Evolutionary conservation across 2,113 vertebrate species (phyloP).

Genomic region (Microtus richardsoni): DNA sequence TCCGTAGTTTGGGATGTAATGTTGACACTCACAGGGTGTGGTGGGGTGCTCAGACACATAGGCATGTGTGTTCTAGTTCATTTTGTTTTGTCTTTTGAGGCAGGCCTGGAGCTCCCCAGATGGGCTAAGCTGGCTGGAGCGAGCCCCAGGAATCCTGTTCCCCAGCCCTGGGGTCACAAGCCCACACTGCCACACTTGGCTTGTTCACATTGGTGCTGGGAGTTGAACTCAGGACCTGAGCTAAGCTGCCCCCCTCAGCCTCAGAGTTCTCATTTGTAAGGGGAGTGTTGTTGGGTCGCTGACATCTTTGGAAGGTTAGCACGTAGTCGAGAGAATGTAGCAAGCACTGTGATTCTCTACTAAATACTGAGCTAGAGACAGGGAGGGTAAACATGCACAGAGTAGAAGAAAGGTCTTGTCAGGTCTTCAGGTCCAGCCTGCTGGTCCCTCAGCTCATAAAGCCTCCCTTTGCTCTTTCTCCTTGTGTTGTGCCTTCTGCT

Average conservation of each 20-base stretch:
- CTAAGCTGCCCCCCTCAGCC: not conserved
- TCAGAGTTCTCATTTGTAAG: slow-evolving; percentile 31
- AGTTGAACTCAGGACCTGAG: not conserved
- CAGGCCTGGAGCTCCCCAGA: not conserved
- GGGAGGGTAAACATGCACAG: not conserved
- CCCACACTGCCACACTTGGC: not conserved
- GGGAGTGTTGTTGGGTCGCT: not conserved
- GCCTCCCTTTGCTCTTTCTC: not conserved
- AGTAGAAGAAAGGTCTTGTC: not conserved
- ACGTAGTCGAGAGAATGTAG: not conserved
- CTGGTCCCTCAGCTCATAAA: not conserved
- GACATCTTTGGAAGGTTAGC: slow-evolving; percentile 5
- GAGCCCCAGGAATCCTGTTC: not conserved
- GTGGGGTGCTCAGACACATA: not conserved
- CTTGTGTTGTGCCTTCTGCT: not conserved
- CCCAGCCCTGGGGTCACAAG: not conserved
- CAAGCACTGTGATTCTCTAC: not conserved
- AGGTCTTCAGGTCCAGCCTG: not conserved
- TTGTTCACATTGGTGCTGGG: not conserved
- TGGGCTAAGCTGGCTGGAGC: not conserved
- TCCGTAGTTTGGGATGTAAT: not conserved
- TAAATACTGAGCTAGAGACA: not conserved
- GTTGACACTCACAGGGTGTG: not conserved
- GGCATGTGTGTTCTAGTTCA: not conserved
- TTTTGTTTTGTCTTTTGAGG: not conserved